Evolutionary conservation across 2,888 invertebrate species (phyloP).

Genomic region (Phaonia tiefii): DNA sequence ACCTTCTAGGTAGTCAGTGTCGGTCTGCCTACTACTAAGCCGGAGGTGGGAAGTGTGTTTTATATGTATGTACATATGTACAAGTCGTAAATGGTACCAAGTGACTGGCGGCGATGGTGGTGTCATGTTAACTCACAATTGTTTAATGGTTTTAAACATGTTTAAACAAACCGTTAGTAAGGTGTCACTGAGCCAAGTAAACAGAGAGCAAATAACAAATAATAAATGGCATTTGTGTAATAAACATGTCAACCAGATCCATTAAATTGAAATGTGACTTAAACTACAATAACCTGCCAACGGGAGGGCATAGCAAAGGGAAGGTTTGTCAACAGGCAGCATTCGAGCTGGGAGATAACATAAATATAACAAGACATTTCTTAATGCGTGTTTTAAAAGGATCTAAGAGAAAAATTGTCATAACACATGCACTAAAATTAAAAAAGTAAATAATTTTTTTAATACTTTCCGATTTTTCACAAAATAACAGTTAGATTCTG

Average conservation of each 20-base stretch:
- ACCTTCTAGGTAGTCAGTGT: background rate
- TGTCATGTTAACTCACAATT: conserved; percentile 61
- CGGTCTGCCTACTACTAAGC: background rate
- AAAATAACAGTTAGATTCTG: too few species aligned
- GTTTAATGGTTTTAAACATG: conserved; percentile 53
- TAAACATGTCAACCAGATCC: conserved; percentile 38
- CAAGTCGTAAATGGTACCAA: too few species aligned
- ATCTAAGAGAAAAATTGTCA: too few species aligned
- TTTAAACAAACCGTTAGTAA: conserved; percentile 45
- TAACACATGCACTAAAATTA: too few species aligned
- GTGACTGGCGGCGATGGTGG: conserved; percentile 31
- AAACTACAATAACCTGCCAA: background rate
- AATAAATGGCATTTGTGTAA: conserved; percentile 29
- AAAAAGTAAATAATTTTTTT: too few species aligned
- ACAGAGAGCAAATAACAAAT: too few species aligned
- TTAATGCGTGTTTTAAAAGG: too few species aligned
- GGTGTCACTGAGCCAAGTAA: conserved; percentile 32
- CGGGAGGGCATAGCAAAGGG: too few species aligned
- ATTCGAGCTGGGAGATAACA: too few species aligned
- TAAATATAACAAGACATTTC: too few species aligned
- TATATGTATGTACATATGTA: background rate
- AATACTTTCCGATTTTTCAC: too few species aligned
- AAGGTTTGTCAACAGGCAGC: too few species aligned
- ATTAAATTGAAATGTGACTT: conserved; percentile 34
- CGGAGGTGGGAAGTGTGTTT: background rate